Conservation (phyloP, 2,797 vertebrate species). For the Muscicapa comitata region DNA sequence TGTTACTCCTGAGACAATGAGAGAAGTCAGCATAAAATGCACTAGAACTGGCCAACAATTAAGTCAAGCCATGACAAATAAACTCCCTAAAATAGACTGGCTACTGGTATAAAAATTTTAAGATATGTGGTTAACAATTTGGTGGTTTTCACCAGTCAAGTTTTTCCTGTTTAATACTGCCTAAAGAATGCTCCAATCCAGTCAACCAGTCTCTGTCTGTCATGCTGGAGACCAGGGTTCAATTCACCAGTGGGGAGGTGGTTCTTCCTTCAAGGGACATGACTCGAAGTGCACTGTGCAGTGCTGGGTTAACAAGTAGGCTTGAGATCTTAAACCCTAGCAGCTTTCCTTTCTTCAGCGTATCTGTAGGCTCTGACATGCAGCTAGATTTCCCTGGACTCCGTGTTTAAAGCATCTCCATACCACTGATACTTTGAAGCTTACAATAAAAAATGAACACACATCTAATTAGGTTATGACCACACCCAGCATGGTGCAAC, state of each 20-base stretch:
- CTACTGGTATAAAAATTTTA: not conserved
- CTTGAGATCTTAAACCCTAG: not conserved
- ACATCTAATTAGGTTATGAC: not conserved
- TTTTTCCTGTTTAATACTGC: not conserved
- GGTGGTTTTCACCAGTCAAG: not conserved
- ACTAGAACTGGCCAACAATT: not conserved
- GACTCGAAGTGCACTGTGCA: not conserved
- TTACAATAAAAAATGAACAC: not conserved
- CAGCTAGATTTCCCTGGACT: not conserved
- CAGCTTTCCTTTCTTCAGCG: not conserved
- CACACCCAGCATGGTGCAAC: not conserved
- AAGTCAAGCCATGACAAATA: not conserved
- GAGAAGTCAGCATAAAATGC: not conserved
- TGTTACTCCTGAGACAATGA: not conserved
- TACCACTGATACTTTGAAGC: not conserved
- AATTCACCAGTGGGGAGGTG: not conserved
- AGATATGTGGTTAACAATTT: rapidly evolving
- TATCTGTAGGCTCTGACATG: not conserved
- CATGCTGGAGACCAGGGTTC: not conserved
- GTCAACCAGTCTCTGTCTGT: rapidly evolving
- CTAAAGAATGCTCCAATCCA: not conserved
- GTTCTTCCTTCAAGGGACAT: not conserved
- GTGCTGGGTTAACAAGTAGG: not conserved
- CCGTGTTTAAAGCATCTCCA: rapidly evolving
- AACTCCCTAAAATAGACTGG: not conserved